Conservation (phyloP, 2,113 vertebrate species). For the Sylvia atricapilla region DNA sequence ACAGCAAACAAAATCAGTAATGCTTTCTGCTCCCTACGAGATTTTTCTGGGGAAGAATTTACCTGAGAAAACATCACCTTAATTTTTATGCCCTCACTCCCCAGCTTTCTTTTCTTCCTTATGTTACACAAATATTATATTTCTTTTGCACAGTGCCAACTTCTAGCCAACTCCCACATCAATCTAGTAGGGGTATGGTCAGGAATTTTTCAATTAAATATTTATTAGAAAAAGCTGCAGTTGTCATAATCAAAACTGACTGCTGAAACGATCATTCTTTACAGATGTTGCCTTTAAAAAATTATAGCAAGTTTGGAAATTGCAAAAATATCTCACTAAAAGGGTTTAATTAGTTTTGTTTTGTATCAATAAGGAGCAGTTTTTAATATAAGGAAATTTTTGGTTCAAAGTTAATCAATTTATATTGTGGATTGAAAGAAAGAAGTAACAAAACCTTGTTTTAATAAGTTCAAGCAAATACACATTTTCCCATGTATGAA, state of each 20-base stretch:
- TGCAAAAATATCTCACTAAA: neutral
- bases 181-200: neutral
- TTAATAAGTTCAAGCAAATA: neutral
- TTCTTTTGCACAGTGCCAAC: neutral
- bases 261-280: neutral
- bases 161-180: neutral
- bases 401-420: neutral
- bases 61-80: neutral
- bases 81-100: neutral
- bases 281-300: neutral
- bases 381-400: neutral
- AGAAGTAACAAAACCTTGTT: neutral
- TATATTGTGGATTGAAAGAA: neutral
- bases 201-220: slow-evolving; percentile 4
- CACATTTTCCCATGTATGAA: neutral
- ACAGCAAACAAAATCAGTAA: neutral
- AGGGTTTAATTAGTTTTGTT: neutral
- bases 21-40: neutral
- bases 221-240: neutral
- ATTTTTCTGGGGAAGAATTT: neutral
- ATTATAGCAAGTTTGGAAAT: neutral
- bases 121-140: neutral
- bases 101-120: neutral
- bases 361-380: neutral
- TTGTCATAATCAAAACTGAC: neutral